These are phyloP conservation scores for Sclerurus mexicanus DNA, from an alignment of 2,113 vertebrate genomes.

Conservation along the genomic window DNA sequence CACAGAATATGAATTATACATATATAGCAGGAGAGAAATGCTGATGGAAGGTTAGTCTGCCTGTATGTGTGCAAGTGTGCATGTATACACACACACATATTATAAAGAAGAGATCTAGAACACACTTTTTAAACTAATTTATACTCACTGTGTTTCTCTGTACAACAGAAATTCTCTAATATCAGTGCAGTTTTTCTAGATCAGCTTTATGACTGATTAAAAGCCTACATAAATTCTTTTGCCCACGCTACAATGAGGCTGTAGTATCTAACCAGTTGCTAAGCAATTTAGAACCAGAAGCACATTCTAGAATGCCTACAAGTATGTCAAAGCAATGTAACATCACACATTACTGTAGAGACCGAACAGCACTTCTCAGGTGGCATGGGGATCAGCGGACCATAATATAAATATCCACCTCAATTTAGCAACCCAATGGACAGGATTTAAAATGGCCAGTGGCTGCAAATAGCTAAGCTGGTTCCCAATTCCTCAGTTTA, in stretches of 20 bases:
- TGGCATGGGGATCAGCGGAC: neutral
- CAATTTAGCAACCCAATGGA: neutral
- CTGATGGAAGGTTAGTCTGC: neutral
- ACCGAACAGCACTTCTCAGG: neutral
- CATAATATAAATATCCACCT: neutral
- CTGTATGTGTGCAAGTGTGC: neutral
- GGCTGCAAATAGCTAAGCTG: neutral
- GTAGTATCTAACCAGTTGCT: neutral
- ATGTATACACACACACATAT: neutral
- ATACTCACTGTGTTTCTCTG: neutral
- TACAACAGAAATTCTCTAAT: neutral
- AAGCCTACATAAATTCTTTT: neutral
- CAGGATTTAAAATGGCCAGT: conserved; percentile 20
- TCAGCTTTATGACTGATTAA: neutral
- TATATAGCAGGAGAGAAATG: conserved; percentile 51
- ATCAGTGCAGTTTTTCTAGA: neutral
- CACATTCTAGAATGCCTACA: neutral
- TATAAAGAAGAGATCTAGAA: neutral
- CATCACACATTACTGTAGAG: neutral
- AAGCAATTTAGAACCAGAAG: conserved; percentile 4
- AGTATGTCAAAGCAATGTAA: neutral
- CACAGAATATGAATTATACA: conserved; percentile 82
- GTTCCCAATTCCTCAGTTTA: conserved; percentile 14
- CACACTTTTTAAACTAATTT: neutral
- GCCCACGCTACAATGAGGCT: neutral